Evolutionary conservation across 2,113 vertebrate genomes (phyloP), one percentile per base, ranked within the genome.

Genomic region (Apodemus sylvaticus): DNA sequence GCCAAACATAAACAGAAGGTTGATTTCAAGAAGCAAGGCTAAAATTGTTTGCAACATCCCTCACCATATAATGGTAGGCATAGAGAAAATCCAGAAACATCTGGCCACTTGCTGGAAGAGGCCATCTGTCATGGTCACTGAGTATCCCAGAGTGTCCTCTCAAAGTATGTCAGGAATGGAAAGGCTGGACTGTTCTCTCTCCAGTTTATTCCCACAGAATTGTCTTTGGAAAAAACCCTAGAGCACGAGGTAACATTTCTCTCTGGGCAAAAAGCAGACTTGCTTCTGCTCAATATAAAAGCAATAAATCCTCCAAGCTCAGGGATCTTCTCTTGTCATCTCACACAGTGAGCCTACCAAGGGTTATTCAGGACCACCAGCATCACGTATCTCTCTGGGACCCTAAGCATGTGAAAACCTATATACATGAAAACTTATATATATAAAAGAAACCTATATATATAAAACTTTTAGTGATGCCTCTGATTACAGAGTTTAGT

Each of bases 281-380:
- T 58, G 31, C 62, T 91, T 95, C 64, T 95, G 89, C 79, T 94
- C 78, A 86, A 31, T 86, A 81, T 42, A 78, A 51, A 78, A 88
- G 13, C 26, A 85, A 31, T 64, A 87, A 94, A 92, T 86, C 66
- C 26, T 89, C 10, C 17, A 53, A 81, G 55, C 51, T n/a, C 29
- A 6, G 45, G 0, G 22, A 58, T 91, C 48, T 2, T 55, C 48
- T 88, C 73, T 88, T 93, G 7, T 53, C 90, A 91, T 26, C 62
- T 53, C 66, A 45, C 36, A 42, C 26, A 29, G 13, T n/a, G 34
- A 81, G 19, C 26, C 64, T 24, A 9, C 62, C 34, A n/a, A 39
- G 26, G 13, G 12, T 62, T 77, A 34, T 58, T 31, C 10, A 73
- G 78, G 77, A 55, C 78, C 58, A 89, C 48, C 39, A 22, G 36